These are phyloP conservation scores for Eupristina koningsbergeri DNA, from an alignment of 1,140 invertebrate species.

Conservation along the genomic window DNA sequence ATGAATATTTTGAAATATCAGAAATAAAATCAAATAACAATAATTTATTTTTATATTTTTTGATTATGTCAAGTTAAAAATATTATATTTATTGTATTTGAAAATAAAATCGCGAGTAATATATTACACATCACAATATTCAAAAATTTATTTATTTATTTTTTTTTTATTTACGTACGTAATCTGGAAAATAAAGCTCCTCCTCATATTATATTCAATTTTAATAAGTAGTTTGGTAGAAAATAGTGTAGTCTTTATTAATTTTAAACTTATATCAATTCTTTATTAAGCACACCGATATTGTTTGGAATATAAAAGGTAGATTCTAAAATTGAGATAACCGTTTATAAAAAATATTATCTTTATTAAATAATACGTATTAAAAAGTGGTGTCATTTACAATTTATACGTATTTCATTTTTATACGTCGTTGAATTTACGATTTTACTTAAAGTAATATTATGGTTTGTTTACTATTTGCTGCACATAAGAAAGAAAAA, in stretches of 20 bases:
- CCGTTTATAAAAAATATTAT: background rate
- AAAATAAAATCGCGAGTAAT: too few relatives aligned
- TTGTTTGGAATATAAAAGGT: constrained; percentile 33
- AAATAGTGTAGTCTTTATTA: constrained; percentile 13
- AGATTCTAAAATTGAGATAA: constrained; percentile 12
- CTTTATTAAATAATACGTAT: background rate
- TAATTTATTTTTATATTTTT: too few relatives aligned
- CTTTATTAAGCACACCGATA: constrained; percentile 28
- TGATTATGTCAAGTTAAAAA: too few relatives aligned
- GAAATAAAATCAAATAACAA: too few relatives aligned
- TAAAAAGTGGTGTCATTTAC: background rate
- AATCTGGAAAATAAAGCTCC: background rate
- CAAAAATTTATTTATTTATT: background rate
- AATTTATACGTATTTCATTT: background rate
- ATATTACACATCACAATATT: too few relatives aligned
- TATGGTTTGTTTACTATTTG: too few relatives aligned
- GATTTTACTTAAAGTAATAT: background rate
- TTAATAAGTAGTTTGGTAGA: constrained; percentile 12
- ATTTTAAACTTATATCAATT: background rate
- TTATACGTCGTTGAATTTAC: background rate
- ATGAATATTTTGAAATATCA: too few relatives aligned
- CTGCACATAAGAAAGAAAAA: too few relatives aligned
- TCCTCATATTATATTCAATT: constrained; percentile 1
- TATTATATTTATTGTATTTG: too few relatives aligned
- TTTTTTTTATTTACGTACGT: background rate